These are phyloP conservation scores for Solenopsis fugax DNA, from an alignment of 1,140 invertebrate species.

Conservation along the genomic window DNA sequence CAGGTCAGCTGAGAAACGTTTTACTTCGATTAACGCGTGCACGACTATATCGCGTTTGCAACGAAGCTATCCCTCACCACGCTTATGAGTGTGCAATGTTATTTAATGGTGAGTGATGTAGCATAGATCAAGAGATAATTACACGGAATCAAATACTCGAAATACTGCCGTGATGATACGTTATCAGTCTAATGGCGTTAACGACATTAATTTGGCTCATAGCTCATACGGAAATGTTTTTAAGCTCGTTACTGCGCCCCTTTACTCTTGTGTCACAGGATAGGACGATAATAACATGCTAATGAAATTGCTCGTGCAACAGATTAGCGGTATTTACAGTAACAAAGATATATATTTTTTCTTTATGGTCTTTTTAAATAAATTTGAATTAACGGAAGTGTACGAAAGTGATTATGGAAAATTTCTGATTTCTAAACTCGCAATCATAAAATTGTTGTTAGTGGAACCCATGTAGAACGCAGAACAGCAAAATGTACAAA, in stretches of 20 bases:
- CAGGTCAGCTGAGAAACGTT: not conserved
- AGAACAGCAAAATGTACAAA: slow-evolving; percentile 7
- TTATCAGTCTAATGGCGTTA: slow-evolving; percentile 35
- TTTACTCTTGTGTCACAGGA: slow-evolving; percentile 16
- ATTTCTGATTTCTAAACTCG: slow-evolving; percentile 29
- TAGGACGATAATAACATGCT: slow-evolving; percentile 24
- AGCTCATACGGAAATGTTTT: slow-evolving; percentile 22
- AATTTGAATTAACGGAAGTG: not conserved
- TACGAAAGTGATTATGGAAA: slow-evolving; percentile 33
- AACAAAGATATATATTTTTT: slow-evolving; percentile 20
- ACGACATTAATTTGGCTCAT: slow-evolving; percentile 38
- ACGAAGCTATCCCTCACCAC: not conserved
- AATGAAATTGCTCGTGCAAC: slow-evolving; percentile 16
- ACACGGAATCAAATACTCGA: slow-evolving; percentile 39
- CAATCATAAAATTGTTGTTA: slow-evolving; percentile 27
- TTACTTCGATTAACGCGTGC: slow-evolving; percentile 2
- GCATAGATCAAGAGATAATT: slow-evolving; percentile 48
- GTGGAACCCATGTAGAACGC: not conserved
- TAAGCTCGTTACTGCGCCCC: slow-evolving; percentile 11
- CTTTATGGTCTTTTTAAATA: slow-evolving; percentile 25
- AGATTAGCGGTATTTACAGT: slow-evolving; percentile 39
- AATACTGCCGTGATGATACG: slow-evolving; percentile 31
- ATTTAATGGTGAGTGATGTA: not conserved
- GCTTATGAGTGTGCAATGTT: slow-evolving; percentile 10
- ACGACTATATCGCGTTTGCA: not conserved